Evolutionary conservation across 2,113 vertebrate species (phyloP), one percentile per base, ranked within the genome.

Genomic region (Pterophyllum scalare): DNA sequence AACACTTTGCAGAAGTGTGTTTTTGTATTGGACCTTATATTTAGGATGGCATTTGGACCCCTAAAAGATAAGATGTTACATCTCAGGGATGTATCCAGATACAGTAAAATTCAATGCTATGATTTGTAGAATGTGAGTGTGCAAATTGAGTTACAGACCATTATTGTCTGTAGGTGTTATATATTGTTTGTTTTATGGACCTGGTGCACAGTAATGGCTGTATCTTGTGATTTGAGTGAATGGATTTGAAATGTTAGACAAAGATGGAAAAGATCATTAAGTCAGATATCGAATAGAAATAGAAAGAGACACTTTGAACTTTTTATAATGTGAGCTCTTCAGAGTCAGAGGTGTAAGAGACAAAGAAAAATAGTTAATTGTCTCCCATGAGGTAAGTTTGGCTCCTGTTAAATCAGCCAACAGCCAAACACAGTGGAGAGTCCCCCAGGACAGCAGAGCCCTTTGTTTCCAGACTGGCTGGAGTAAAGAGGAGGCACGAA

Each of bases 351-450:
- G 26, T 82, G 81, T 59, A 64, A 79, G 65, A 40, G 59, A 88
- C 49, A 76, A 56, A 79, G 20, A 81, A 35, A 77, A 80, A 82
- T 62, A 77, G 78, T 82, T 94, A 92, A 93, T 94, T 93, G 87
- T 90, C 60, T 89, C 56, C 65, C 83, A 79, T 49, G 88, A 87
- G 80, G 65, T 80, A 59, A 79, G 70, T 59, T 87, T 84, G 84
- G 81, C 60, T 84, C 52, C 59, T 81, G 77, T 82, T 70, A 84
- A 79, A 82, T 86, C 80, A 82, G 78, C 35, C 83, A 88, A 64
- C 82, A 77, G 79, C 75, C 62, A 70, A 84, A 60, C 64, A 70
- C 82, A 58, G 59, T 7, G n/a, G 17, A 46, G 62, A 75, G 76
- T 86, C 76, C 72, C 60, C 40, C n/a, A n/a, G 83, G 77, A 83